Base-by-base conservation (phyloP, 1,140 invertebrate species). In the Tetramorium simillimum region DNA sequence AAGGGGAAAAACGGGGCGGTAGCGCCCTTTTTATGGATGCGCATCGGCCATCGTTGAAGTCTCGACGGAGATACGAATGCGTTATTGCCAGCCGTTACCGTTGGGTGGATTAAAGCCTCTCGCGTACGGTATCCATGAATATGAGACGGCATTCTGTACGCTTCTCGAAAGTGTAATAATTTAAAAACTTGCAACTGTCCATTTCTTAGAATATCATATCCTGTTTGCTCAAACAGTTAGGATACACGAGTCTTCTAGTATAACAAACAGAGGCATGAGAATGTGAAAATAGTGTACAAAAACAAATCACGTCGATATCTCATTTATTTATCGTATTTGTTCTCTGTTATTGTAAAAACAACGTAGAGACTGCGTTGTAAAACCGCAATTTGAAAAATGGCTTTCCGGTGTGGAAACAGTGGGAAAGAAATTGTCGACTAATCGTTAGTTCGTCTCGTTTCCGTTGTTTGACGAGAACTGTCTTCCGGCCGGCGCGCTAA, bases 401-500 rank as follows among this genome's bases (percentile, higher is more conserved):
- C 21, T 40, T 49, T 18, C 63, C 46, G 14, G 46, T 21, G 18
- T 7, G 14, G 49, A 33, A 28, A 21, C 78, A 60, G 63, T 14
- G n/a, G 37, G 40, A 24, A 72, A 73, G 56, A 49, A 63, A 86
- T 86, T 43, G 46, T 60, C 73, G 70, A 67, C 69, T 49, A 85
- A 87, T 76, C 43, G 40, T 40, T 37, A 67, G 60, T 72, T 73
- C 67, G 49, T 70, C 43, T 75, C 40, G 53, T 73, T 85, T 73
- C 73, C 86, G 73, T 75, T 72, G 85, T 82, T 86, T 51, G 67
- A 82, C 46, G 60, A 69, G 65, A 69, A 85, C 78, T 14, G 37
- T 43, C 65, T 84, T 46, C 62, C 60, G 60, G 16, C 12, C 37
- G 75, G 51, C 46, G 75, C 46, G 58, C 51, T 63, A 86, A 73